Conservation (phyloP, 2,888 invertebrate species). For the Clanis bilineata region DNA sequence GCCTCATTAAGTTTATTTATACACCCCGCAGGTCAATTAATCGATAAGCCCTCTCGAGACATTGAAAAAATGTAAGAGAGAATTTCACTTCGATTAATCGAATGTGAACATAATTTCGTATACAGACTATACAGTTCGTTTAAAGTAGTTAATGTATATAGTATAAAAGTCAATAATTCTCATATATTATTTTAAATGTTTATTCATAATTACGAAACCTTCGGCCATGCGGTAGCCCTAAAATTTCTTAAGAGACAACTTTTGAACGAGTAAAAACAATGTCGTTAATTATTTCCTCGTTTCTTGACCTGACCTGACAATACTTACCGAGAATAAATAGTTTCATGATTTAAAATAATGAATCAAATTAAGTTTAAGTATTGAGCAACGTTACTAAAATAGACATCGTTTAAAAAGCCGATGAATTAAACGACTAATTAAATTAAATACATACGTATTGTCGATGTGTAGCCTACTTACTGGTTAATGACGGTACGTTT, state of each 20-base stretch:
- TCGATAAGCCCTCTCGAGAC: slow-evolving; percentile 61
- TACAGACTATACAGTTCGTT: slow-evolving; percentile 37
- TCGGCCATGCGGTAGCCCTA: neutral
- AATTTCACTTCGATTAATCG: slow-evolving; percentile 67
- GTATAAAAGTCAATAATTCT: neutral
- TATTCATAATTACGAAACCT: neutral
- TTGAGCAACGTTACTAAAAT: neutral
- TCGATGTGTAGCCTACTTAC: neutral
- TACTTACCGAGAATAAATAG: slow-evolving; percentile 9
- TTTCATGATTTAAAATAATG: neutral
- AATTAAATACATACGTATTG: neutral
- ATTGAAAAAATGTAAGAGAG: slow-evolving; percentile 57
- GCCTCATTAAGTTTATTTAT: slow-evolving; percentile 73
- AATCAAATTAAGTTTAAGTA: neutral
- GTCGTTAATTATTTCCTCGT: slow-evolving; percentile 11
- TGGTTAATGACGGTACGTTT: neutral
- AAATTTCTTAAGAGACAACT: slow-evolving; percentile 4
- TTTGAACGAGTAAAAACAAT: slow-evolving; percentile 5
- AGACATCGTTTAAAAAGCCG: neutral
- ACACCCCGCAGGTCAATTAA: slow-evolving; percentile 60
- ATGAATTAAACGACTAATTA: neutral
- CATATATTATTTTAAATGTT: neutral
- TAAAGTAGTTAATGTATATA: neutral
- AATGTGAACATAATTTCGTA: slow-evolving; percentile 52
- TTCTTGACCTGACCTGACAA: slow-evolving; percentile 4